Evolutionary conservation across 2,888 invertebrate genomes (phyloP).

Genomic region (Ormia ochracea): DNA sequence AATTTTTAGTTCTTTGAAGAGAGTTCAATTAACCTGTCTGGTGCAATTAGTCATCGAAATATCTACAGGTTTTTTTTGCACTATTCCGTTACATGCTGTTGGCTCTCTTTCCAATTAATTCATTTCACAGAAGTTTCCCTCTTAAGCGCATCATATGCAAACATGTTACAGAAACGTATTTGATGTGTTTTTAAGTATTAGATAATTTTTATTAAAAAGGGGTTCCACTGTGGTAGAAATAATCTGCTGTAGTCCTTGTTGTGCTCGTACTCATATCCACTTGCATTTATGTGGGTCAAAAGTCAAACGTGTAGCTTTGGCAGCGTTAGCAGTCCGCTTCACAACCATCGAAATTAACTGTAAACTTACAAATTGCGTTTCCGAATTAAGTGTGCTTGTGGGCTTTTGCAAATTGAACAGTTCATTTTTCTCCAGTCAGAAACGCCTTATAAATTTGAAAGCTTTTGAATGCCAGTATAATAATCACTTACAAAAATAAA

Average conservation of each 20-base stretch:
- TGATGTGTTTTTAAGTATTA: background rate
- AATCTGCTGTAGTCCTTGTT: background rate
- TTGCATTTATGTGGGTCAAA: constrained; percentile 24
- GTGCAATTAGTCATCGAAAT: too few relatives aligned
- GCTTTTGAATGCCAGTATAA: background rate
- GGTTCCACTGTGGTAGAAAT: background rate
- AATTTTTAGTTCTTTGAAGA: too few relatives aligned
- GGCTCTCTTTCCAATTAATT: too few relatives aligned
- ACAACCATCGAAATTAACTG: background rate
- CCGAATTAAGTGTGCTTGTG: background rate
- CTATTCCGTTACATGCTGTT: too few relatives aligned
- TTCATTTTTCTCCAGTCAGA: background rate
- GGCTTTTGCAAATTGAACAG: background rate
- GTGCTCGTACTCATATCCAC: too few relatives aligned
- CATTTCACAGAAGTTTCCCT: too few relatives aligned
- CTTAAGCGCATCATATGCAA: too few relatives aligned
- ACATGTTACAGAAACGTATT: too few relatives aligned
- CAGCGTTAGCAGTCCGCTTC: background rate
- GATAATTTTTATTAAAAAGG: background rate
- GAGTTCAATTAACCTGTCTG: too few relatives aligned
- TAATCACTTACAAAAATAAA: background rate
- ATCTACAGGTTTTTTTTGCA: too few relatives aligned
- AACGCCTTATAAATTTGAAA: constrained; percentile 2
- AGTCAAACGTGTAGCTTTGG: constrained; percentile 30
- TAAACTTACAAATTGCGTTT: background rate